Percentiles rank a stretch among this genome's conserved stretches.
Evolutionary conservation across 2,113 vertebrate genomes (phyloP).

Genomic region (Pollachius pollachius): DNA sequence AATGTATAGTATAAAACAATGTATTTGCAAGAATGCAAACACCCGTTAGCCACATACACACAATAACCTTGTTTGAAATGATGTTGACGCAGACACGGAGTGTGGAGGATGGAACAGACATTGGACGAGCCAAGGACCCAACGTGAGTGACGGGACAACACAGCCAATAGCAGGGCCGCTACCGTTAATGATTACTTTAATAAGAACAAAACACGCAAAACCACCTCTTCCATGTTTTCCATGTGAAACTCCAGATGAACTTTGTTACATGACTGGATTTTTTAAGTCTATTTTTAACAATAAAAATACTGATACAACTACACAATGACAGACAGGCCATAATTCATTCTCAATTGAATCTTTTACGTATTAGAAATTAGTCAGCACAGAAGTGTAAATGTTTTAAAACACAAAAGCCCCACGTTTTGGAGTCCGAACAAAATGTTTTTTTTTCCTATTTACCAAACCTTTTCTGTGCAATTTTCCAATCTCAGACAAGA

Average conservation of each 20-base stretch:
- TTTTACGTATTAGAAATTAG: too few species aligned
- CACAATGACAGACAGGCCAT: too few species aligned
- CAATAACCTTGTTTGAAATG: slow-evolving; percentile 50
- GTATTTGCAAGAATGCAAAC: slow-evolving; percentile 95
- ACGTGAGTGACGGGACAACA: too few species aligned
- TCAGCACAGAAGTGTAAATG: too few species aligned
- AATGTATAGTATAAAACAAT: slow-evolving; percentile 99
- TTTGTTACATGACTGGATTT: not conserved
- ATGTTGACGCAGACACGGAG: slow-evolving; percentile 25
- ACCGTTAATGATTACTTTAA: not conserved
- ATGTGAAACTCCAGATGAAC: not conserved
- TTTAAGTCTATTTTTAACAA: not conserved
- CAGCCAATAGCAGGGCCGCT: too few species aligned
- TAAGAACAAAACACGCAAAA: slow-evolving; percentile 2
- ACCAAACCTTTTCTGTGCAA: too few species aligned
- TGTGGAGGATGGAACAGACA: slow-evolving; percentile 37
- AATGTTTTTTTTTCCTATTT: too few species aligned
- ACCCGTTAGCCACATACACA: slow-evolving; percentile 89
- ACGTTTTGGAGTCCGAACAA: too few species aligned
- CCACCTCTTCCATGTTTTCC: not conserved
- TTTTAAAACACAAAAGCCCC: too few species aligned
- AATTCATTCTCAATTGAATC: too few species aligned
- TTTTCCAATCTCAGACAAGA: too few species aligned
- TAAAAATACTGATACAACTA: too few species aligned
- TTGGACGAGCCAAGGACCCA: not conserved